Percentiles rank a stretch among this genome's conserved stretches.
Evolutionary conservation across 1,140 invertebrate species (phyloP).

Genomic region (Periplaneta americana): DNA sequence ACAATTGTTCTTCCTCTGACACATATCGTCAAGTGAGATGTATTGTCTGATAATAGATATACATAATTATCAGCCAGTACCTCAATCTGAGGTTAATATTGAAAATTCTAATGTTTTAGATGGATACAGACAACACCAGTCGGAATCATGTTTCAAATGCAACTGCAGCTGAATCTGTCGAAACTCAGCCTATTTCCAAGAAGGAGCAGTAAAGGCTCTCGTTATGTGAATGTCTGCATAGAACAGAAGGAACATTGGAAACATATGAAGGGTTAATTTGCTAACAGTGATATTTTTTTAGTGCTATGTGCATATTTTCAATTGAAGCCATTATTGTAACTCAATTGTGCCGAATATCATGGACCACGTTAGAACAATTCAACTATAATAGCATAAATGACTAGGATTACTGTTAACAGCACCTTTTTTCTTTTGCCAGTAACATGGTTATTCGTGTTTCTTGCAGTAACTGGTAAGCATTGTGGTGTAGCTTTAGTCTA

Average conservation of each 20-base stretch:
- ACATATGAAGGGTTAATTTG: not conserved
- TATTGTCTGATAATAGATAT: too few relatives aligned
- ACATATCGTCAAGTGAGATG: too few relatives aligned
- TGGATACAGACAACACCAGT: not conserved
- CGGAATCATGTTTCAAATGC: not conserved
- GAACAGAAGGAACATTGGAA: not conserved
- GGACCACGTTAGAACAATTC: not conserved
- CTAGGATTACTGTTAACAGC: not conserved
- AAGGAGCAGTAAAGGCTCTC: not conserved
- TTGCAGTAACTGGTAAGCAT: too few relatives aligned
- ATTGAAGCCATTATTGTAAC: not conserved
- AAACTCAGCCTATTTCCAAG: not conserved
- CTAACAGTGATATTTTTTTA: not conserved
- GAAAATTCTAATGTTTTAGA: not conserved
- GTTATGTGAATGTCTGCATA: not conserved
- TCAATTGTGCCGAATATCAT: not conserved
- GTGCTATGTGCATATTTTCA: not conserved
- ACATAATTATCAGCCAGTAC: too few relatives aligned
- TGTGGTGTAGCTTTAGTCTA: too few relatives aligned
- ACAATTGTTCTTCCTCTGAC: too few relatives aligned
- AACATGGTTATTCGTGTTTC: not conserved
- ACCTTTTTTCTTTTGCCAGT: not conserved
- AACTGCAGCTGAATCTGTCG: not conserved
- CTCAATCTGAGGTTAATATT: too few relatives aligned
- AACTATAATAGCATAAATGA: not conserved